Conservation (phyloP, 2,113 vertebrate species). For the Nothobranchius furzeri region DNA sequence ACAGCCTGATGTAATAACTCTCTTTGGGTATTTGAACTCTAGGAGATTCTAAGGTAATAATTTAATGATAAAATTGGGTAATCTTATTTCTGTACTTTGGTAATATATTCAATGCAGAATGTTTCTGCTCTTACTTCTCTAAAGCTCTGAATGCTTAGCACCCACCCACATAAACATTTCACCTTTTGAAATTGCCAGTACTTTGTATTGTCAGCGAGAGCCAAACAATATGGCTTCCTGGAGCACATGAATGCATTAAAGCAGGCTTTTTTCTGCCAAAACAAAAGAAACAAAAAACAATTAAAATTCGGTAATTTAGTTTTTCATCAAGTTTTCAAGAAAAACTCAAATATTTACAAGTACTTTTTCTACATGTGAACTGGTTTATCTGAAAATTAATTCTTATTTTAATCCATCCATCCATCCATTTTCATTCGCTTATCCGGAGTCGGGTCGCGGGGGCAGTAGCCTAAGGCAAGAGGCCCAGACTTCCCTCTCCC, state of each 20-base stretch:
- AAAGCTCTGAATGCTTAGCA: background rate
- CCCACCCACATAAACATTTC: slow-evolving; percentile 5
- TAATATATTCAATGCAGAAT: background rate
- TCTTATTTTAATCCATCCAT: background rate
- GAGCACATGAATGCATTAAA: background rate
- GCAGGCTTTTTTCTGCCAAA: background rate
- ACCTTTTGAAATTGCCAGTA: slow-evolving; percentile 2
- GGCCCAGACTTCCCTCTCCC: no score
- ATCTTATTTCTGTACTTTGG: background rate
- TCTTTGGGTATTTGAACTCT: no score
- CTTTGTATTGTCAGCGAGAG: slow-evolving; percentile 4
- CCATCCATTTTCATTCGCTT: no score
- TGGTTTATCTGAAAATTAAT: background rate
- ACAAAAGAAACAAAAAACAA: background rate
- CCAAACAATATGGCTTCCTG: slow-evolving; percentile 3
- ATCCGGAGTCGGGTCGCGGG: no score
- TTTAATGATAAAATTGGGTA: background rate
- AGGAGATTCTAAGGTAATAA: background rate
- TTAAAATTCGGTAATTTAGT: background rate
- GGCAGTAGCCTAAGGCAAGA: no score
- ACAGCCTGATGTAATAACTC: no score
- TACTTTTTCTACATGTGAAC: background rate
- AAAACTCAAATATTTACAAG: background rate
- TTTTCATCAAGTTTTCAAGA: background rate
- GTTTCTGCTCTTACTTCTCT: background rate